phyloP scores from a whole-genome alignment of 2,113 vertebrate genomes.

The Dipodomys stephensi region DNA sequence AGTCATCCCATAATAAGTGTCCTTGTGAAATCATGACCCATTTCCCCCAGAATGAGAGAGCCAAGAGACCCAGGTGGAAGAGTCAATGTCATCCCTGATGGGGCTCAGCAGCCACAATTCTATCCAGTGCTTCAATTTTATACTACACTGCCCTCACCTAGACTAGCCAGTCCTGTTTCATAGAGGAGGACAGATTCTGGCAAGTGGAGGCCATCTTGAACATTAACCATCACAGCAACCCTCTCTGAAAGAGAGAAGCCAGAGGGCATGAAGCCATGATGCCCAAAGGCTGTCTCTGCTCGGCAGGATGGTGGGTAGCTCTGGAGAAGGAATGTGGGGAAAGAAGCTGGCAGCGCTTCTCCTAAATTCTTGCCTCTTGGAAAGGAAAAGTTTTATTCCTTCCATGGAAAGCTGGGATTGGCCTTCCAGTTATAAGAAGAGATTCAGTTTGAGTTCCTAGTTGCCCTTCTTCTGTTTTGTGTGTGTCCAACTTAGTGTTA shows the following conservation, averaged over 20 bases:
- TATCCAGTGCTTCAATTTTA: neutral
- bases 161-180: neutral
- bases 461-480: fast-evolving
- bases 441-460: neutral
- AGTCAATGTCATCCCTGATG: neutral
- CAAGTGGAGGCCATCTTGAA: neutral
- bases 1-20: neutral
- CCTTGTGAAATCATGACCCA: neutral
- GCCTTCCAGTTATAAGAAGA: neutral
- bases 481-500: neutral
- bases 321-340: neutral
- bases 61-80: neutral
- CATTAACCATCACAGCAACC: neutral
- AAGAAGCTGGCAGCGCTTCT: fast-evolving
- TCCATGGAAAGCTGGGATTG: neutral
- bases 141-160: too few species aligned
- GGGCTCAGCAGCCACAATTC: neutral
- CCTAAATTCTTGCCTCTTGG: too few species aligned
- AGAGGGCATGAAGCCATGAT: neutral
- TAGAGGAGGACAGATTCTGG: neutral
- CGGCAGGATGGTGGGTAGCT: neutral
- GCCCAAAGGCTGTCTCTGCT: neutral
- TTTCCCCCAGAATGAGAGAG: neutral
- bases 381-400: neutral
- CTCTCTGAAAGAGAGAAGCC: neutral